These are phyloP conservation scores for Cirrhinus molitorella DNA, from an alignment of 2,797 vertebrate genomes.

Conservation along the genomic window DNA sequence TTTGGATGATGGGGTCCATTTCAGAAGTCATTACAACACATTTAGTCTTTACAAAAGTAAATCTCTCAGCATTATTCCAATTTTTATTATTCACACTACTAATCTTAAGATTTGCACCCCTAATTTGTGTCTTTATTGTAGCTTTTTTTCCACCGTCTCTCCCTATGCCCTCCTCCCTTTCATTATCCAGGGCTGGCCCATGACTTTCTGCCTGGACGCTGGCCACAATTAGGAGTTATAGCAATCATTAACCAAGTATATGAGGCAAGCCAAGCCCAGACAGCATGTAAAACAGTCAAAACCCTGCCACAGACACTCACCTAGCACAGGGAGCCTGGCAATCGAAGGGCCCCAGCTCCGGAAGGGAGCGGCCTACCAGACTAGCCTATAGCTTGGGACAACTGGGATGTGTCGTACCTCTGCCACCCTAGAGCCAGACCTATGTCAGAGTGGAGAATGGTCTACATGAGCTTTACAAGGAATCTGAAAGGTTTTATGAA, in stretches of 20 bases:
- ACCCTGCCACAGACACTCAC: slow-evolving; percentile 45
- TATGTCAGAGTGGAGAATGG: slow-evolving; percentile 9
- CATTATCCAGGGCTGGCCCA: slow-evolving; percentile 52
- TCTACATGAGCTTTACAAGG: slow-evolving; percentile 47
- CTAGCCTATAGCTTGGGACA: not conserved
- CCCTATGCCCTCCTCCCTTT: slow-evolving; percentile 39
- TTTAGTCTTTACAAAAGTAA: slow-evolving; percentile 47
- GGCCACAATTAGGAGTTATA: slow-evolving; percentile 57
- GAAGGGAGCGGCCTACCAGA: slow-evolving; percentile 23
- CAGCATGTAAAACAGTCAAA: slow-evolving; percentile 57
- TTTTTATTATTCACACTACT: slow-evolving; percentile 45
- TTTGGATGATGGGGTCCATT: slow-evolving; percentile 34
- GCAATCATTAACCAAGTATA: slow-evolving; percentile 61
- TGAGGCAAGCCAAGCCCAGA: slow-evolving; percentile 45
- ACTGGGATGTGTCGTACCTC: slow-evolving; percentile 18
- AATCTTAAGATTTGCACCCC: slow-evolving; percentile 55
- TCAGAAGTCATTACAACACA: slow-evolving; percentile 41
- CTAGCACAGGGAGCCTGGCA: slow-evolving; percentile 26
- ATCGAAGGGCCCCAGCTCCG: not conserved
- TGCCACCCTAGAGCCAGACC: not conserved
- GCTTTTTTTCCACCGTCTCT: not conserved
- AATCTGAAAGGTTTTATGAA: slow-evolving; percentile 56
- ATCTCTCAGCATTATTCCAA: slow-evolving; percentile 51
- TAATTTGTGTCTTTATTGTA: not conserved
- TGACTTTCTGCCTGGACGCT: slow-evolving; percentile 50